Percentiles rank a stretch among this genome's conserved stretches.
phyloP scores from a whole-genome alignment of 1,140 invertebrate species.

The Probaryconus sp. region DNA sequence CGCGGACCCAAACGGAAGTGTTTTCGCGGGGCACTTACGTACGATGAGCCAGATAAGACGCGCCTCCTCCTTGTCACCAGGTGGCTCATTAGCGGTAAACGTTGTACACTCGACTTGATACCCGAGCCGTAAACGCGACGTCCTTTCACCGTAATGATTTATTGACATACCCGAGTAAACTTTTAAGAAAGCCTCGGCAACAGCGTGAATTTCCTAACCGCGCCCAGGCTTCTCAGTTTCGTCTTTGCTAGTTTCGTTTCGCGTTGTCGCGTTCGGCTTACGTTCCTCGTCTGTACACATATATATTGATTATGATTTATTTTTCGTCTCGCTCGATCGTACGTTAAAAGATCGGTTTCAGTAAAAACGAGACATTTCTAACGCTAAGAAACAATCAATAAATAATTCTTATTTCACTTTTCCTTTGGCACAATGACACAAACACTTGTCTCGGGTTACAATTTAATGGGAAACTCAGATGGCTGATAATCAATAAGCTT shows the following conservation, averaged over 20 bases:
- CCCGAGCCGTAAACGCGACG: slow-evolving; percentile 54
- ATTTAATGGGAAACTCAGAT: too few species aligned
- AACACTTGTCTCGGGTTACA: too few species aligned
- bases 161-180: slow-evolving; percentile 53
- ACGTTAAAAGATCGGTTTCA: slow-evolving; percentile 38
- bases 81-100: slow-evolving; percentile 71
- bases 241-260: slow-evolving; percentile 49
- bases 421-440: slow-evolving; percentile 12
- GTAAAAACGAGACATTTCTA: neutral
- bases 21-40: slow-evolving; percentile 59
- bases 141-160: slow-evolving; percentile 64
- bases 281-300: too few species aligned
- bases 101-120: slow-evolving; percentile 50
- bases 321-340: slow-evolving; percentile 36
- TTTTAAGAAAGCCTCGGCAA: slow-evolving; percentile 45
- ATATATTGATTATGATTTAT: slow-evolving; percentile 53
- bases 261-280: slow-evolving; percentile 20
- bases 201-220: slow-evolving; percentile 56
- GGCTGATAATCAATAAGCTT: too few species aligned
- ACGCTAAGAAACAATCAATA: slow-evolving; percentile 18
- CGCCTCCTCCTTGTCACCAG: slow-evolving; percentile 60
- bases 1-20: slow-evolving; percentile 57
- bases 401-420: slow-evolving; percentile 49
- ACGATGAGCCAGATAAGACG: slow-evolving; percentile 69
- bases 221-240: slow-evolving; percentile 58